Base-by-base conservation (phyloP, 2,888 invertebrate species). In the Eurytoma californica region DNA sequence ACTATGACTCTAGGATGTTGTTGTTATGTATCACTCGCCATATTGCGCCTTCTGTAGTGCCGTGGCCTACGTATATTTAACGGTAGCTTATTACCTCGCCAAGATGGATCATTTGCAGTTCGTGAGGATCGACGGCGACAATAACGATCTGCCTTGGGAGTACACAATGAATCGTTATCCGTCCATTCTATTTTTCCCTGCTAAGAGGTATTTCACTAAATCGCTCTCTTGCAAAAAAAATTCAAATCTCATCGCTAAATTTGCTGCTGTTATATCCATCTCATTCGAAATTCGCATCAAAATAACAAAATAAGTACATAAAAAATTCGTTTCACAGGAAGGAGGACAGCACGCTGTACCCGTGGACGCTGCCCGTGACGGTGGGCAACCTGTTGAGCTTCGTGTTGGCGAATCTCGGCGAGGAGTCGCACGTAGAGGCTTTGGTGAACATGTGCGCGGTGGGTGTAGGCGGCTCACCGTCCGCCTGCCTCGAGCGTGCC, bases 91-190 rank as follows among this genome's bases (percentile, higher is more conserved):
- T 85, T 92, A 94, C 88, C 92, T 94, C 82, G 87, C 91, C 80
- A 86, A 91, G 84, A 91, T 92, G 83, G 90, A 91, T 81, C 87
- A 90, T 76, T 83, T 94, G 7, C 86, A 90, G 78, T 94, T 95
- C 84, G 93, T 94, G 28, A 92, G 95, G 20, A 93, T 98, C 55
- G 96, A 97, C 91, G 96, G 95, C 24, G 94, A 95, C 85, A 91
- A 93, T 0, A 97, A 97, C 92, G 96, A 97, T 91, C 92, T 98
- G 83, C 95, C 96, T 0, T 97, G 97, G 97, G 94, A 95, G 88
- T 95, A 94, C 89, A 95, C 95, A 60, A 95, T 95, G 91, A 93
- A 94, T 82, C 91, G 91, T 72, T 95, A 95, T 90, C 98, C 98
- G 18, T 93, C 95, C 0, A 92, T 98, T 63, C 91, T 97, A 49